These are phyloP conservation scores for Periophthalmodon schlosseri DNA, from an alignment of 2,113 vertebrate genomes.

Conservation along the genomic window DNA sequence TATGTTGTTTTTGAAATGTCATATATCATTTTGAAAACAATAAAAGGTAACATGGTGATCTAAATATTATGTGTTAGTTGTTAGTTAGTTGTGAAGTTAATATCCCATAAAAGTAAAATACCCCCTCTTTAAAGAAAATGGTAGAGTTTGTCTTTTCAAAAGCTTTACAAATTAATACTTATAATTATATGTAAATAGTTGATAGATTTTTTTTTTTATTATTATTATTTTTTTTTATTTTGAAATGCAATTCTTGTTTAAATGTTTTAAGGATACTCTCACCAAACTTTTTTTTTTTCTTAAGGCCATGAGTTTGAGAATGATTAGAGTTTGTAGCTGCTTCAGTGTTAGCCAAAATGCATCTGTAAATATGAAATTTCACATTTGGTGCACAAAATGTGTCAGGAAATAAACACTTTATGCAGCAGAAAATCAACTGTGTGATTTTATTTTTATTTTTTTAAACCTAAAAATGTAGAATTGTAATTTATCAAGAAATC, in stretches of 20 bases:
- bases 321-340: neutral
- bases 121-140: too few species aligned
- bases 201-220: neutral
- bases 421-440: neutral
- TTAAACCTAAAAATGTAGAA: too few species aligned
- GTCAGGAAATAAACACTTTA: neutral
- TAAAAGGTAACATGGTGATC: too few species aligned
- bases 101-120: too few species aligned
- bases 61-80: too few species aligned
- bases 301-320: neutral
- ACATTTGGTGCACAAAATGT: neutral
- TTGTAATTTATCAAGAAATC: too few species aligned
- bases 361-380: neutral
- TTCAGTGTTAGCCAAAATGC: neutral
- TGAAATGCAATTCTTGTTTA: neutral
- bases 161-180: neutral
- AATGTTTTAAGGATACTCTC: neutral
- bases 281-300: neutral
- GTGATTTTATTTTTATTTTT: too few species aligned
- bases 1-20: too few species aligned
- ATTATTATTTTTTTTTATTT: neutral
- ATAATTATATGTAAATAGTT: neutral
- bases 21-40: too few species aligned
- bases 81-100: too few species aligned
- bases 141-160: neutral